Evolutionary conservation across 2,888 invertebrate species (phyloP).

Genomic region (Harpalus rubripes): DNA sequence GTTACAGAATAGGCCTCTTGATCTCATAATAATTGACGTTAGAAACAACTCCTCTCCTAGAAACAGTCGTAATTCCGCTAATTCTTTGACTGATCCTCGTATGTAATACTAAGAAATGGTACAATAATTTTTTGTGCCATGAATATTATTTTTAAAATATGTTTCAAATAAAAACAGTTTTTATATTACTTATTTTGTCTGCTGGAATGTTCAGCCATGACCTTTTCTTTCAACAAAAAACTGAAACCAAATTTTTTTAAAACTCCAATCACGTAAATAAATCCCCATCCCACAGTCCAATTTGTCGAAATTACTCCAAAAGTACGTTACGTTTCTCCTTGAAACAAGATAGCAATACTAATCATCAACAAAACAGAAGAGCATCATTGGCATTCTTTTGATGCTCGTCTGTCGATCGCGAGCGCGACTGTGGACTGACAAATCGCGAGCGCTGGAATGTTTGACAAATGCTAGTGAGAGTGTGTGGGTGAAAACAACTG

Average conservation of each 20-base stretch:
- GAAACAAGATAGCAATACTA: slow-evolving; percentile 39
- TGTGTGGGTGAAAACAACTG: slow-evolving; percentile 21
- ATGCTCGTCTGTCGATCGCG: slow-evolving; percentile 16
- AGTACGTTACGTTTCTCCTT: slow-evolving; percentile 34
- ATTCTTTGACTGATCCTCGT: too few species aligned
- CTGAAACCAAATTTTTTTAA: background rate
- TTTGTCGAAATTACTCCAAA: slow-evolving; percentile 45
- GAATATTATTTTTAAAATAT: too few species aligned
- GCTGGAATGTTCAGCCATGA: slow-evolving; percentile 7
- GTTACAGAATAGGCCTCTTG: too few species aligned
- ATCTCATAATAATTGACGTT: too few species aligned
- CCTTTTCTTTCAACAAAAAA: background rate
- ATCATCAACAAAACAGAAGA: background rate
- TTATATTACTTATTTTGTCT: background rate
- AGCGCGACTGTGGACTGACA: slow-evolving; percentile 11
- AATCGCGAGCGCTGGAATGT: slow-evolving; percentile 39
- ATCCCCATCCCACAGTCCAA: background rate
- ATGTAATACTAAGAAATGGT: too few species aligned
- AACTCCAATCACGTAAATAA: slow-evolving; percentile 13
- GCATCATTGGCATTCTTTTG: slow-evolving; percentile 24
- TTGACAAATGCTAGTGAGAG: slow-evolving; percentile 52
- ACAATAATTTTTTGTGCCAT: too few species aligned
- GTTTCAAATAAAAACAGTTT: background rate
- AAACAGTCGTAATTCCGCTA: too few species aligned
- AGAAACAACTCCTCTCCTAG: too few species aligned